Base-by-base conservation (phyloP, 2,888 invertebrate genomes). In the Chymomyza fuscimana region DNA sequence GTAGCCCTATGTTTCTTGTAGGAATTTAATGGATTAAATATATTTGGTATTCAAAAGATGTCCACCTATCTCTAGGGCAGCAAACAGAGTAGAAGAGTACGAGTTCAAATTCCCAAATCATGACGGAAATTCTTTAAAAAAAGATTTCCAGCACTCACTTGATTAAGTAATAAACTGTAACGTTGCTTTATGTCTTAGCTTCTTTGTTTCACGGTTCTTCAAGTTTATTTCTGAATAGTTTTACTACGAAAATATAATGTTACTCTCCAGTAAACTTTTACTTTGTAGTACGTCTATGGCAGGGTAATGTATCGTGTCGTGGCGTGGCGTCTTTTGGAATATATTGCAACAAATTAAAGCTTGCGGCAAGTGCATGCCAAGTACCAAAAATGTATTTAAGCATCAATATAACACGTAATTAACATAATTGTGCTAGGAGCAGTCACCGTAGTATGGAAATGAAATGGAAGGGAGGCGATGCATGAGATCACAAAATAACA, bases 331-430 rank as follows among this genome's bases (percentile, higher is more conserved):
- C 40, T 46, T 46, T 46, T 12, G 40, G 40, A 12, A 46, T 46
- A 46, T 46, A 4, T 46, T 46, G 40, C 40, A 46, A 46, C 12
- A 46, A 46, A 12, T 12, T 46, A 2, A 46, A 46, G 40, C 40
- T 46, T 46, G 40, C 40, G 40, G 40, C 40, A 46, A 46, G 40
- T 46, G 40, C 40, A 46, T 46, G 40, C 40, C 40, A 46, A 46
- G 40, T 46, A 46, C 25, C 36, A 56, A 50, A 63, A 74, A 68
- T 81, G 73, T 76, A 77, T 76, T 86, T 86, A 76, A 78, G 74
- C 79, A 81, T 74, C 77, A 86, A 79, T 86, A 77, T 78, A 82
- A 80, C 86, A 89, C 86, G 70, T 89, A 83, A 80, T 88, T 86
- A 83, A 83, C 86, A 82, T 89, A 87, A 89, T 88, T 81, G 78